A percentile compares a stretch with the other conserved stretches of the same genome.
Conservation (phyloP, 2,888 invertebrate species). For the Drosophila mulleri region DNA sequence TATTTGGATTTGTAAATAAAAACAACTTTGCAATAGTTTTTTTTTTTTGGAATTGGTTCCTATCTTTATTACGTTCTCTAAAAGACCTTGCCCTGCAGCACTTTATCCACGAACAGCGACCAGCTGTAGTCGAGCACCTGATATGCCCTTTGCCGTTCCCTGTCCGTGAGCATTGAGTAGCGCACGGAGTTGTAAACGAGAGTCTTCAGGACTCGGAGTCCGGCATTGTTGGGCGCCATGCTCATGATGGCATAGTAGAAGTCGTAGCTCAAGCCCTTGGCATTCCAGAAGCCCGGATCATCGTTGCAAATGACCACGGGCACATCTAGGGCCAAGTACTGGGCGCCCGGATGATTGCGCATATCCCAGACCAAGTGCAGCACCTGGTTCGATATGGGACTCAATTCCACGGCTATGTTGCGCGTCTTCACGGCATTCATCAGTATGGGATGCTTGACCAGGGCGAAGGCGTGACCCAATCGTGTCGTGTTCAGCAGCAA, state of each 20-base stretch:
- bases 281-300: conserved; percentile 89
- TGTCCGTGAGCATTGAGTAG: conserved; percentile 73
- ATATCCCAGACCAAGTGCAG: conserved; percentile 87
- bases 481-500: conserved; percentile 83
- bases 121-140: conserved; percentile 72
- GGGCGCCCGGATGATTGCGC: conserved; percentile 88
- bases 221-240: conserved; percentile 87
- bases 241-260: conserved; percentile 89
- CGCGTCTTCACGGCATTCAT: conserved; percentile 81
- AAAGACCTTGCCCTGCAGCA: conserved; percentile 71
- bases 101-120: conserved; percentile 77
- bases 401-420: conserved; percentile 83
- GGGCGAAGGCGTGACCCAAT: conserved; percentile 84
- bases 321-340: conserved; percentile 86
- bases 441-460: conserved; percentile 84
- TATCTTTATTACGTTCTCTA: conserved; percentile 17
- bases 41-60: not conserved
- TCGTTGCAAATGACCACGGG: conserved; percentile 88
- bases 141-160: conserved; percentile 69
- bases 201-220: conserved; percentile 87
- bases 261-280: conserved; percentile 88
- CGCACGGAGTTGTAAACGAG: conserved; percentile 88
- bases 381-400: conserved; percentile 85
- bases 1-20: no score
- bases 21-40: not conserved